These are phyloP conservation scores for Megaceryle alcyon DNA, from an alignment of 2,797 vertebrate species.

Conservation along the genomic window DNA sequence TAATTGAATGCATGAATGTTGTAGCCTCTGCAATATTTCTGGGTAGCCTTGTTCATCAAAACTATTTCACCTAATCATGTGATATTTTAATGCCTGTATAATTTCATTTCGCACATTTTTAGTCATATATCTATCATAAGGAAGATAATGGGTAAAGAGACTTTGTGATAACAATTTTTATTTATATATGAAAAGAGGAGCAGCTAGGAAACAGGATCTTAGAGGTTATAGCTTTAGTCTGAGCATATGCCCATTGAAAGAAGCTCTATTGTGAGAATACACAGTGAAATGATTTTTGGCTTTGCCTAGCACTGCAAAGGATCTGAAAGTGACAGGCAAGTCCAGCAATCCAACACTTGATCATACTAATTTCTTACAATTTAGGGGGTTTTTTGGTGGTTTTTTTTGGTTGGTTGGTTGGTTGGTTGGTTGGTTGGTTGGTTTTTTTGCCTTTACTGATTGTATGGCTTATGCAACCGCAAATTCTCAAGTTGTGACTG, in stretches of 20 bases:
- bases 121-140: slow-evolving; percentile 47
- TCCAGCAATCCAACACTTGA: background rate
- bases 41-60: slow-evolving; percentile 42
- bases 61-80: slow-evolving; percentile 45
- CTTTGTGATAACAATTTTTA: slow-evolving; percentile 43
- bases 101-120: slow-evolving; percentile 63
- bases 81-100: slow-evolving; percentile 53
- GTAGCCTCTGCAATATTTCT: slow-evolving; percentile 24
- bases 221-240: slow-evolving; percentile 46
- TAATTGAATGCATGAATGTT: slow-evolving; percentile 47
- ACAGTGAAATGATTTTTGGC: slow-evolving; percentile 39
- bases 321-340: slow-evolving; percentile 32
- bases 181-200: slow-evolving; percentile 28
- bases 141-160: slow-evolving; percentile 26
- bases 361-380: slow-evolving; percentile 10
- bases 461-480: background rate
- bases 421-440: background rate
- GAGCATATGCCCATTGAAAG: slow-evolving; percentile 1
- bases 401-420: background rate
- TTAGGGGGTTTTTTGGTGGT: background rate
- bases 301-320: slow-evolving; percentile 12
- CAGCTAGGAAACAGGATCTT: background rate
- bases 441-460: background rate
- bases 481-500: background rate
- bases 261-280: slow-evolving; percentile 39